These are phyloP conservation scores for Pseudois nayaur DNA, from an alignment of 2,113 vertebrate genomes.

Conservation along the genomic window DNA sequence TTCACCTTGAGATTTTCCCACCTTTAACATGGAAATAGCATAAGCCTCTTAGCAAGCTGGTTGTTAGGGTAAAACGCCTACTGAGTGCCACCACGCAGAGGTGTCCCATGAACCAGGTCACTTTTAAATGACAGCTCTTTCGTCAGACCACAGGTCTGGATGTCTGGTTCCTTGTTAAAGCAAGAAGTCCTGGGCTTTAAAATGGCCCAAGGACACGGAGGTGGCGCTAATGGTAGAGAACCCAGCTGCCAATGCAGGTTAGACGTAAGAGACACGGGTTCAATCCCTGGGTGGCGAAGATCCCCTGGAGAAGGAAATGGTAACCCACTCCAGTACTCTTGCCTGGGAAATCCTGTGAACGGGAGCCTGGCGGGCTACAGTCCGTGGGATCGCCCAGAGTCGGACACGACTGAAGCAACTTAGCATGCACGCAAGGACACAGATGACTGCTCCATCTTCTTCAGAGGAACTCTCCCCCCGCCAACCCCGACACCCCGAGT, in stretches of 20 bases:
- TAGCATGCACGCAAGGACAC: rapidly evolving
- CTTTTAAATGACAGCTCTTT: background rate
- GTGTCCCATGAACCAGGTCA: background rate
- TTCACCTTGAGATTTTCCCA: background rate
- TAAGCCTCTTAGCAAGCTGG: background rate
- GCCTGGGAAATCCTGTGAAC: background rate
- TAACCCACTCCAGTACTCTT: background rate
- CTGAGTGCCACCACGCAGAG: background rate
- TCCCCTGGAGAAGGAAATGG: background rate
- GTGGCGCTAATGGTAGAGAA: background rate
- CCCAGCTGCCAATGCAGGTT: rapidly evolving
- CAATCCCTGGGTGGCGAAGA: background rate
- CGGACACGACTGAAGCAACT: background rate
- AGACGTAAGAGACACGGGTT: background rate
- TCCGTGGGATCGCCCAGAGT: background rate
- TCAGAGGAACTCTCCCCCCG: background rate
- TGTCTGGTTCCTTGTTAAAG: background rate
- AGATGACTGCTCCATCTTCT: background rate
- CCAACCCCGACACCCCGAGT: background rate
- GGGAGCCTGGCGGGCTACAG: background rate
- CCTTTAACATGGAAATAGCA: background rate
- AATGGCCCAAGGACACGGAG: background rate
- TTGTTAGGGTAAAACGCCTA: background rate
- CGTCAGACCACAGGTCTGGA: background rate
- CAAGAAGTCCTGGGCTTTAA: background rate